phyloP scores from a whole-genome alignment of 2,797 vertebrate species.

The Sylvia borin region DNA sequence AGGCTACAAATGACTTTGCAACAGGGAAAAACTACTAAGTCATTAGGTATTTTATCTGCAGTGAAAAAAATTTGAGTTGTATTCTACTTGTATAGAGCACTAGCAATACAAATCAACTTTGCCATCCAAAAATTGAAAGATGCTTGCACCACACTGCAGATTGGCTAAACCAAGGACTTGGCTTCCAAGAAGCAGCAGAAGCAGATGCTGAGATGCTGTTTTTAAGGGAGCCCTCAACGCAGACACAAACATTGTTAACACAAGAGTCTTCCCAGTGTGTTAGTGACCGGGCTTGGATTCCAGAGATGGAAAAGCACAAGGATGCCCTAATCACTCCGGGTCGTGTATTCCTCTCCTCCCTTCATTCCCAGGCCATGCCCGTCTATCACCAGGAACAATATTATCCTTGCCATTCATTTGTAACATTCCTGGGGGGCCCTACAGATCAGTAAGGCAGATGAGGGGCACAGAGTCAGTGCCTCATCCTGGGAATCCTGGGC shows the following conservation, averaged over 20 bases:
- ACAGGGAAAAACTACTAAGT: neutral
- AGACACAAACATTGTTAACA: neutral
- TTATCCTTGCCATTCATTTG: neutral
- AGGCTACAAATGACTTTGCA: conserved; percentile 41
- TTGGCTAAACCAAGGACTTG: neutral
- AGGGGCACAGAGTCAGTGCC: neutral
- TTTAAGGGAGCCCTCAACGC: neutral
- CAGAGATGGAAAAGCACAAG: neutral
- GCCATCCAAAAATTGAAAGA: conserved; percentile 5
- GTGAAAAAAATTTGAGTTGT: neutral
- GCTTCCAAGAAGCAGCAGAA: neutral
- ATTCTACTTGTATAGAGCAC: neutral
- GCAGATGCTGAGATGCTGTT: neutral
- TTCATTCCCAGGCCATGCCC: neutral
- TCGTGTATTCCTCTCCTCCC: neutral
- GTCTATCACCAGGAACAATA: neutral
- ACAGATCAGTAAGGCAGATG: neutral
- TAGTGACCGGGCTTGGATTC: neutral
- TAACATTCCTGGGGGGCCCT: neutral
- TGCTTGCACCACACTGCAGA: neutral
- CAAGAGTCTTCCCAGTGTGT: neutral
- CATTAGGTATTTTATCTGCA: conserved; percentile 45
- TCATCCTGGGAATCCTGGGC: neutral
- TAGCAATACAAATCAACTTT: neutral
- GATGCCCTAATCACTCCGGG: neutral